Percentiles rank a stretch among this genome's conserved stretches.
Conservation (phyloP, 2,113 vertebrate species). For the Prunella himalayana region DNA sequence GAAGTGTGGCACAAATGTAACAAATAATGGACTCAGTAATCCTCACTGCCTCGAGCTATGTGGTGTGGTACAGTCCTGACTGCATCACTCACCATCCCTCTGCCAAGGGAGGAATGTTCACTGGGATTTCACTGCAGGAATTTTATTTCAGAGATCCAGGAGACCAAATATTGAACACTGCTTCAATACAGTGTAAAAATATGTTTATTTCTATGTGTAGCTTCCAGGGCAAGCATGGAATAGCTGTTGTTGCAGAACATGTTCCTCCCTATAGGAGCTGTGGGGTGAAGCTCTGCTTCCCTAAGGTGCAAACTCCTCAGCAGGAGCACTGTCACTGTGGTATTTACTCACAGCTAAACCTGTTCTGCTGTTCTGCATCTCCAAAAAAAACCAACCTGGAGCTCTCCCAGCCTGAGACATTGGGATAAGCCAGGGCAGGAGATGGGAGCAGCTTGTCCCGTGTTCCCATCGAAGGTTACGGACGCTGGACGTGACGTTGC, state of each 20-base stretch:
- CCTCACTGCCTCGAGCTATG: background rate
- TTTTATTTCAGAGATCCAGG: background rate
- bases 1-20: background rate
- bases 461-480: accelerated
- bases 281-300: background rate
- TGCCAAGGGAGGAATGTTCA: background rate
- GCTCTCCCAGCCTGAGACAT: background rate
- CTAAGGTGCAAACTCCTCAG: background rate
- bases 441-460: background rate
- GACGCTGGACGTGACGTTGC: background rate
- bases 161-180: background rate
- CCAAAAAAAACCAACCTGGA: background rate
- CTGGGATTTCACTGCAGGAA: background rate
- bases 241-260: background rate
- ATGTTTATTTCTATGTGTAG: background rate
- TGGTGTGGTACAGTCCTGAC: background rate
- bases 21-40: background rate
- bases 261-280: background rate
- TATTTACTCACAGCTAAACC: background rate
- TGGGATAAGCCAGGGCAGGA: background rate
- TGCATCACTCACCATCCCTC: background rate
- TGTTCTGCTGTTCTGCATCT: background rate
- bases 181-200: background rate
- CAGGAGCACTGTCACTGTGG: background rate
- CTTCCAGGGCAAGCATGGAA: background rate